phyloP scores from a whole-genome alignment of 2,797 vertebrate species.

The Loris lydekkerianus region DNA sequence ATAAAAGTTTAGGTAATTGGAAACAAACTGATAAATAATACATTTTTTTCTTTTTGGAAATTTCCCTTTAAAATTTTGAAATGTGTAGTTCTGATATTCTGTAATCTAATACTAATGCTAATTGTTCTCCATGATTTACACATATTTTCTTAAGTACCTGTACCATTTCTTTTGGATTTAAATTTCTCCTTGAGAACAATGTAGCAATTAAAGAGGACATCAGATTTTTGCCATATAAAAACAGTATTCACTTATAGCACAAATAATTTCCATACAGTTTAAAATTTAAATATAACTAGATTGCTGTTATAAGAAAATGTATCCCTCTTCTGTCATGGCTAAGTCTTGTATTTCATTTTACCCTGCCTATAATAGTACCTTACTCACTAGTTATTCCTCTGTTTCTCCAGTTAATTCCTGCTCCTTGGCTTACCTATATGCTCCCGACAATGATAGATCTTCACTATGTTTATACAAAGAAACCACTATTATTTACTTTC shows the following conservation, averaged over 20 bases:
- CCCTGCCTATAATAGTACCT: neutral
- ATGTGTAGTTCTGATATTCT: neutral
- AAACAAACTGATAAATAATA: neutral
- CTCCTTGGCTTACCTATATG: neutral
- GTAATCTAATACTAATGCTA: constrained; percentile 19
- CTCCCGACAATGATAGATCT: neutral
- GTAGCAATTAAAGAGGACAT: constrained; percentile 19
- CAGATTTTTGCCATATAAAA: neutral
- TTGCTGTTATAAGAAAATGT: neutral
- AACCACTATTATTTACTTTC: neutral
- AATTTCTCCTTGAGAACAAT: constrained; percentile 37
- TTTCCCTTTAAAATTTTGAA: neutral
- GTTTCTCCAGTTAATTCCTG: neutral
- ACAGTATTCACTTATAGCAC: neutral
- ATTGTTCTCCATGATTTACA: neutral
- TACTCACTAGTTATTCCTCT: neutral
- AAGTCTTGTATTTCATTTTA: neutral
- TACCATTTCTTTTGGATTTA: neutral
- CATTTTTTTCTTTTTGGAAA: neutral
- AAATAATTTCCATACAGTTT: constrained; percentile 28
- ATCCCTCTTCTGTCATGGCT: neutral
- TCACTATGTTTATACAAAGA: neutral
- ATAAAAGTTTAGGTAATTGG: neutral
- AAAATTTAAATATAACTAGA: neutral
- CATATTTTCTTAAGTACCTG: neutral